These are phyloP conservation scores for Furcifer pardalis DNA, from an alignment of 2,797 vertebrate species.

Conservation along the genomic window DNA sequence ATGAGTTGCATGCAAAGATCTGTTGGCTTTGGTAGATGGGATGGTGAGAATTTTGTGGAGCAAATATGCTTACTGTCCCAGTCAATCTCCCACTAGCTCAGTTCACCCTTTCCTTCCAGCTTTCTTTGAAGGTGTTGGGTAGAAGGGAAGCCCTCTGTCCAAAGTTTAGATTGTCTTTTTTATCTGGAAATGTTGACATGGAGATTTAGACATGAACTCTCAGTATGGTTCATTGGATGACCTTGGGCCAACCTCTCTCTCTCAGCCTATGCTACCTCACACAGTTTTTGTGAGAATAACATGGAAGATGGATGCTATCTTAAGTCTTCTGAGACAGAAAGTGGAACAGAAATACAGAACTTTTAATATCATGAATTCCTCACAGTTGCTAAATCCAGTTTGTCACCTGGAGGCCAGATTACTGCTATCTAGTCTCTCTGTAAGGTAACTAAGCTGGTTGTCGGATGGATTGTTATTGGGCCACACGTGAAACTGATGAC, in stretches of 20 bases:
- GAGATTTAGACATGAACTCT: background rate
- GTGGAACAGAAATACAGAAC: background rate
- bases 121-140: too few relatives aligned
- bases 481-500: background rate
- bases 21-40: too few relatives aligned
- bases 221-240: background rate
- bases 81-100: too few relatives aligned
- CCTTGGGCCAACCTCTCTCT: background rate
- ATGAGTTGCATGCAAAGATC: background rate
- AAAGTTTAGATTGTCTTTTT: too few relatives aligned
- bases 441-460: too few relatives aligned
- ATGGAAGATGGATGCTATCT: background rate
- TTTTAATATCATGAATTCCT: too few relatives aligned
- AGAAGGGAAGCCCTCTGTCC: too few relatives aligned
- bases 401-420: background rate
- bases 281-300: background rate
- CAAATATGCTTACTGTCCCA: too few relatives aligned
- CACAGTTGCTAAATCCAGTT: background rate
- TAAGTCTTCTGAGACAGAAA: background rate
- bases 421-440: background rate
- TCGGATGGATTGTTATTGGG: background rate
- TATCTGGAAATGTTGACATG: too few relatives aligned
- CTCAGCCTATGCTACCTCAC: too few relatives aligned
- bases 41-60: too few relatives aligned
- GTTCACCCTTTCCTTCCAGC: too few relatives aligned